Conservation (phyloP, 1,140 invertebrate species). For the Daktulosphaira vitifoliae region DNA sequence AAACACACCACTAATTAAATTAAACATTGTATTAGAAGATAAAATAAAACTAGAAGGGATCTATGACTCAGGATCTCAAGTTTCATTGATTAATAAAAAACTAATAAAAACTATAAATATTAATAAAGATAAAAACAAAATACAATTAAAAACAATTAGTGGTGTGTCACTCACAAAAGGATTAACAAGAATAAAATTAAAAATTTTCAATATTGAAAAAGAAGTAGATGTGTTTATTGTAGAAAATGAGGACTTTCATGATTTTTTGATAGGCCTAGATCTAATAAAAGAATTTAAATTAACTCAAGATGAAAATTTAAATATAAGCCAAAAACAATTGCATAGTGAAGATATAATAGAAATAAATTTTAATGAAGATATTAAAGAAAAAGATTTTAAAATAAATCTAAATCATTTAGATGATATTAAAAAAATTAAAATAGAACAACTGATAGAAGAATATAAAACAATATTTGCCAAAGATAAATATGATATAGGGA, state of each 20-base stretch:
- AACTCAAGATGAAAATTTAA: conserved; percentile 34
- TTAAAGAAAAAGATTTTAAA: conserved; percentile 38
- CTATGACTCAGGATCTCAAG: conserved; percentile 34
- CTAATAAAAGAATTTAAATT: conserved; percentile 34
- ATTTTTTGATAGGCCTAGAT: conserved; percentile 10
- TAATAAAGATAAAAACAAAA: background rate
- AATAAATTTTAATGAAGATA: conserved; percentile 4
- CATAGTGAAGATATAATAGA: background rate
- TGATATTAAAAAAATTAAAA: conserved; percentile 37
- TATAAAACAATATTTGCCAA: conserved; percentile 40
- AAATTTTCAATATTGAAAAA: no score
- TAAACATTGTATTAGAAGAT: no score
- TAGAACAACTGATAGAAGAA: conserved; percentile 38
- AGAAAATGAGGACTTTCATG: no score
- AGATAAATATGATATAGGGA: conserved; percentile 40
- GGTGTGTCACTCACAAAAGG: conserved; percentile 6
- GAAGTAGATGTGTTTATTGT: no score
- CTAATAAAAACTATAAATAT: conserved; percentile 34
- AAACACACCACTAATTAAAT: background rate
- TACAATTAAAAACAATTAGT: no score
- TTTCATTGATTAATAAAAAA: conserved; percentile 35
- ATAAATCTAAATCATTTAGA: conserved; percentile 39
- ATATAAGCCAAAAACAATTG: no score
- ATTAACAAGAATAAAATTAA: background rate
- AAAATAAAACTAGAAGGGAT: background rate